A percentile compares a stretch with the other conserved stretches of the same genome.
phyloP scores from a whole-genome alignment of 2,888 invertebrate species.

The Phania funesta region DNA sequence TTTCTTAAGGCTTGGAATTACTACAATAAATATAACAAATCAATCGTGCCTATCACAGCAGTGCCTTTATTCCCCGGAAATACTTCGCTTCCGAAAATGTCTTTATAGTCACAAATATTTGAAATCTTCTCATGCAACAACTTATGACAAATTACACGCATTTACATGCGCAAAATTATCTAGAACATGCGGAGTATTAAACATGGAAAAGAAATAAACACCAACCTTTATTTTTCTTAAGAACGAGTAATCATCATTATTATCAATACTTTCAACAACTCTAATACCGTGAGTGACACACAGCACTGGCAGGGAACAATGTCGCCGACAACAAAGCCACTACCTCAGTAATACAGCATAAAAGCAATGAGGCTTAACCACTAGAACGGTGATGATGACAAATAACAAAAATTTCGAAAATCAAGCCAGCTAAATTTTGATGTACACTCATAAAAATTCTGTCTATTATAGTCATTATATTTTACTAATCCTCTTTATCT shows the following conservation, averaged over 20 bases:
- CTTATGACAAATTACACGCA: constrained; percentile 61
- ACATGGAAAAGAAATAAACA: neutral
- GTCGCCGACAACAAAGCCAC: constrained; percentile 40
- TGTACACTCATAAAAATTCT: constrained; percentile 9
- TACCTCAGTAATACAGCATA: constrained; percentile 36
- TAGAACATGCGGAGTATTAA: neutral
- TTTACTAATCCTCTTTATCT: too few relatives aligned
- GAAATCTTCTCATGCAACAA: constrained; percentile 44
- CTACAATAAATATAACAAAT: too few relatives aligned
- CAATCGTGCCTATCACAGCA: too few relatives aligned
- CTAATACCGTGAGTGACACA: neutral
- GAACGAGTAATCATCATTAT: constrained; percentile 40
- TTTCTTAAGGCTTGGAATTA: too few relatives aligned
- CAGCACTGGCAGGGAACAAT: constrained; percentile 12
- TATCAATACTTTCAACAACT: constrained; percentile 10
- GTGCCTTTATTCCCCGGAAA: neutral
- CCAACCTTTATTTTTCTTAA: constrained; percentile 23
- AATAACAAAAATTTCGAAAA: constrained; percentile 1
- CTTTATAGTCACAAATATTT: neutral
- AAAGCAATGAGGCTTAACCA: constrained; percentile 59
- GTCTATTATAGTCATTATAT: too few relatives aligned
- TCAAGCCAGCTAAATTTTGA: neutral
- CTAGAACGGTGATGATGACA: constrained; percentile 28
- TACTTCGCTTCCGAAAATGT: neutral
- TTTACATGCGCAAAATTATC: constrained; percentile 44